These are phyloP conservation scores for Campylorhamphus procurvoides DNA, from an alignment of 2,113 vertebrate species.

Conservation along the genomic window DNA sequence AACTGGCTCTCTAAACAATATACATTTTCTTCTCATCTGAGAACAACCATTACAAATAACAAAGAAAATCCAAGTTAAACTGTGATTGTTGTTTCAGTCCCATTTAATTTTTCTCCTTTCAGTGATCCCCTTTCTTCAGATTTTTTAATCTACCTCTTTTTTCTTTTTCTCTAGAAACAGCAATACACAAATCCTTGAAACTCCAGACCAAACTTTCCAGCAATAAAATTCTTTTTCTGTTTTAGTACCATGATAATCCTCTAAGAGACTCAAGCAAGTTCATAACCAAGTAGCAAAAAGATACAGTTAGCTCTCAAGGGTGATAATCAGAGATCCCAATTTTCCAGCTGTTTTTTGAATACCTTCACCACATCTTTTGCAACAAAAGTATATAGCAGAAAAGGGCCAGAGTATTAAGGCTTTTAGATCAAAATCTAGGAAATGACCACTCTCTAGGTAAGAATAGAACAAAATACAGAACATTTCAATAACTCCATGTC, in stretches of 20 bases:
- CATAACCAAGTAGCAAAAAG: neutral
- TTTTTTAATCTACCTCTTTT: neutral
- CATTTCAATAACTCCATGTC: neutral
- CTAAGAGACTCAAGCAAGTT: neutral
- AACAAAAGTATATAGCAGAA: neutral
- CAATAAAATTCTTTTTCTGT: neutral
- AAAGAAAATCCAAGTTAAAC: neutral
- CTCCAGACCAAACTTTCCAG: neutral
- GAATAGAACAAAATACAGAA: neutral
- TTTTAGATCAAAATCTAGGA: neutral
- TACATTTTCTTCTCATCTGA: neutral
- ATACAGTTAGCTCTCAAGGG: neutral
- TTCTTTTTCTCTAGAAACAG: neutral
- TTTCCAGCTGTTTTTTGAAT: neutral
- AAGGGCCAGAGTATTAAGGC: neutral
- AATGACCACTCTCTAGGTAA: neutral
- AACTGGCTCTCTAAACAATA: neutral
- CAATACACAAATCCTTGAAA: neutral
- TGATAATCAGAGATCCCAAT: neutral
- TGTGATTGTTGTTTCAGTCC: neutral
- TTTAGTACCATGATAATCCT: neutral
- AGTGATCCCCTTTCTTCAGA: neutral
- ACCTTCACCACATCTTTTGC: neutral
- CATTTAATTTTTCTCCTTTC: neutral
- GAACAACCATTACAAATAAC: neutral